phyloP scores from a whole-genome alignment of 1,140 invertebrate genomes.

The Geopemphigus sp. region DNA sequence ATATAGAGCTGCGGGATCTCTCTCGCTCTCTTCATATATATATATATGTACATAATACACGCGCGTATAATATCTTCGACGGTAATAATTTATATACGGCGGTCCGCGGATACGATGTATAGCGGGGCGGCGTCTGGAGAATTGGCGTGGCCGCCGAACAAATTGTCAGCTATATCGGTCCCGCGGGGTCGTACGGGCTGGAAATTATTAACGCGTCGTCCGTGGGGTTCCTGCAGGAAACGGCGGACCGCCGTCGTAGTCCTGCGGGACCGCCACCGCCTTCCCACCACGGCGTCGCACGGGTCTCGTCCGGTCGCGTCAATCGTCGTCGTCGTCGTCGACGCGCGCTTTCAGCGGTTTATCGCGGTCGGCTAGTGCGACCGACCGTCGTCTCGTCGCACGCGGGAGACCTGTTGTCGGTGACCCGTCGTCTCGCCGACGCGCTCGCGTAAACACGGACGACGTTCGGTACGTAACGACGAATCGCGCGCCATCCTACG shows the following conservation, averaged over 20 bases:
- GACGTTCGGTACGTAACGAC: too few relatives aligned
- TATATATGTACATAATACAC: not conserved
- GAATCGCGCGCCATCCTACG: too few relatives aligned
- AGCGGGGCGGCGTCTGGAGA: constrained; percentile 15
- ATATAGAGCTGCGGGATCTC: too few relatives aligned
- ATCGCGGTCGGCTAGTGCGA: too few relatives aligned
- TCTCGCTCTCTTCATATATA: too few relatives aligned
- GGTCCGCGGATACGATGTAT: not conserved
- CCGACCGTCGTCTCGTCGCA: too few relatives aligned
- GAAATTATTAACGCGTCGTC: constrained; percentile 43
- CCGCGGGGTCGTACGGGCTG: not conserved
- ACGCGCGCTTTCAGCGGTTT: too few relatives aligned
- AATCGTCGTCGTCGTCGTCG: too few relatives aligned
- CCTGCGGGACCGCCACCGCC: constrained; percentile 9
- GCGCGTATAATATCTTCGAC: not conserved
- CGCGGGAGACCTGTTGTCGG: not conserved
- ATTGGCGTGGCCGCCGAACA: constrained; percentile 42
- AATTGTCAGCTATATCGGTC: constrained; percentile 47
- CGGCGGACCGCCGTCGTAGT: not conserved
- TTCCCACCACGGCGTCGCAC: not conserved
- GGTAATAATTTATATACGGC: constrained; percentile 40
- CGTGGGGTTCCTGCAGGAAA: not conserved
- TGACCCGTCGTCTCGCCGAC: too few relatives aligned
- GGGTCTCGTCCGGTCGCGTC: not conserved
- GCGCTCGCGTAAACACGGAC: too few relatives aligned